Base-by-base conservation (phyloP, 2,888 invertebrate species). In the Aspidiotus destructor region DNA sequence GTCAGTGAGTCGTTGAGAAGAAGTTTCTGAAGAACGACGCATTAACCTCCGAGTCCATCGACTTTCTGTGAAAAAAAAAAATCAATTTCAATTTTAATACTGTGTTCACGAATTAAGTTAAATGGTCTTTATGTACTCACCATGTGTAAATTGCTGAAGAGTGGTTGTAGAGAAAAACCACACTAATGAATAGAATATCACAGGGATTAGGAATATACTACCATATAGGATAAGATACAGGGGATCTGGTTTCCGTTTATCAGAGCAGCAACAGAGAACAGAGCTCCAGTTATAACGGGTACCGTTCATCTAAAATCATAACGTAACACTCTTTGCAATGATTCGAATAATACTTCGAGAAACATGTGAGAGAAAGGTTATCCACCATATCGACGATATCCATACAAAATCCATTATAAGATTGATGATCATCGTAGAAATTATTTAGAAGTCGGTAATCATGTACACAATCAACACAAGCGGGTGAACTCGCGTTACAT, bases 351-450 rank as follows among this genome's bases (percentile, higher is more conserved):
- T 52, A 28, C 62, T 41, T 64, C 48, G 52, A 52, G 15, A 42
- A 61, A 69, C 69, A 70, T 41, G 13, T 0, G n/a, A 63, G 57
- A 41, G 15, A 61, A 60, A 61, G 62, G 41, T 48, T 70, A 78
- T 80, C 80, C 77, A 85, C 86, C 72, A 82, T 78, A 77, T 86
- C 86, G 1, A 85, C 83, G 72, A 85, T 80, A 75, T 86, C 86
- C 83, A 86, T 84, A 73, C 86, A 86, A 70, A 85, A 79, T 70
- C 83, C 84, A 74, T 82, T 81, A 68, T 79, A 76, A 74, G 82
- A 81, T 72, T 78, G 84, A 68, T 85, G 77, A 42, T 80, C 78
- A 73, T 80, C 79, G 74, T 85, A 86, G 74, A 79, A 84, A 60
- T 79, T 75, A 74, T 84, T 83, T 71, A 86, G 75, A 52, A 77